phyloP scores from a whole-genome alignment of 2,888 invertebrate species.

The Heliconius aoede region DNA sequence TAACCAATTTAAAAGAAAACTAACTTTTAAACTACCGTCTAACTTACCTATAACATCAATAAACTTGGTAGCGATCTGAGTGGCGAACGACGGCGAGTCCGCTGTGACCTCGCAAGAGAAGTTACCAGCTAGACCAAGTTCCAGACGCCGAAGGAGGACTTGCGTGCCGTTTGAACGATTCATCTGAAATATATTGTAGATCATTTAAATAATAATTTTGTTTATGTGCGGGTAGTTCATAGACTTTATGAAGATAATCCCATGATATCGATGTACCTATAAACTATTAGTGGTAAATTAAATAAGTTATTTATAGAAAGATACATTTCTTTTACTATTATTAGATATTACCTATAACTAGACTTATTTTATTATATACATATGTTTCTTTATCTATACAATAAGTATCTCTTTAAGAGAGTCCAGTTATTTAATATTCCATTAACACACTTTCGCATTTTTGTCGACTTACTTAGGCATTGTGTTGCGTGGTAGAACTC shows the following conservation, averaged over 20 bases:
- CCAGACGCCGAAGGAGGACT: slow-evolving; percentile 87
- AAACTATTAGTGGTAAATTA: no score
- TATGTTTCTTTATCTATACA: no score
- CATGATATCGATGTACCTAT: not conserved
- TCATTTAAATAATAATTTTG: not conserved
- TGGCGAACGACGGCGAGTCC: slow-evolving; percentile 88
- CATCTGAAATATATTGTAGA: slow-evolving; percentile 79
- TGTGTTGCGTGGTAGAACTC: not conserved
- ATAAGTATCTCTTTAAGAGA: no score
- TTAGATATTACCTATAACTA: no score
- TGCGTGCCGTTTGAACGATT: slow-evolving; percentile 89
- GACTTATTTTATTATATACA: no score
- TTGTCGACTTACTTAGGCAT: no score
- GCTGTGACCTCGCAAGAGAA: slow-evolving; percentile 92
- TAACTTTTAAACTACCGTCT: not conserved
- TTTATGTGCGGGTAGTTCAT: not conserved
- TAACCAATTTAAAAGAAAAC: no score
- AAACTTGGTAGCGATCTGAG: slow-evolving; percentile 85
- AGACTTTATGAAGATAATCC: not conserved
- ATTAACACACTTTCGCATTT: not conserved
- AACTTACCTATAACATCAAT: slow-evolving; percentile 90
- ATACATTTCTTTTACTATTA: no score
- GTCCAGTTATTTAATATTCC: no score
- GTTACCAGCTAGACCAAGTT: slow-evolving; percentile 88
- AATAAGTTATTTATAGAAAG: no score